Conservation (phyloP, 2,888 invertebrate species). For the Entomobrya multifasciata region DNA sequence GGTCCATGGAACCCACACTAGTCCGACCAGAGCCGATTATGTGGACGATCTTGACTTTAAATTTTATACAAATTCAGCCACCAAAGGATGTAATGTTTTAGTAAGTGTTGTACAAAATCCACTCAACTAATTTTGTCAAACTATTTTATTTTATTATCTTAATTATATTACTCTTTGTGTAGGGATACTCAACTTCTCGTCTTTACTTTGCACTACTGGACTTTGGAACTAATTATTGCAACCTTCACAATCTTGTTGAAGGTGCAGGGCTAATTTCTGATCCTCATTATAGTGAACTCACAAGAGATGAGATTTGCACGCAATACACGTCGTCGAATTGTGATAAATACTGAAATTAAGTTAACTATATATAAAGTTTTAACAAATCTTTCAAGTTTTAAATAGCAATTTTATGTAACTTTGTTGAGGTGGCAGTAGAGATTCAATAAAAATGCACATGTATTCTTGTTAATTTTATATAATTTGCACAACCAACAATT, state of each 20-base stretch:
- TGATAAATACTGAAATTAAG: slow-evolving; percentile 80
- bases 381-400: no score
- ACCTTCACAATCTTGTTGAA: slow-evolving; percentile 80
- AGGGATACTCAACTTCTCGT: slow-evolving; percentile 80
- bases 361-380: no score
- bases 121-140: neutral
- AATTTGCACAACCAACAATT: no score
- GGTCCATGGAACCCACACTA: slow-evolving; percentile 79
- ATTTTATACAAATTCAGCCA: slow-evolving; percentile 76
- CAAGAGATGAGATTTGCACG: slow-evolving; percentile 80
- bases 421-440: no score
- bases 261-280: slow-evolving; percentile 79
- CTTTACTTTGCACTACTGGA: slow-evolving; percentile 80
- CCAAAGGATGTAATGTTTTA: slow-evolving; percentile 79
- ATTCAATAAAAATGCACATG: no score
- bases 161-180: no score
- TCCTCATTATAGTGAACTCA: slow-evolving; percentile 79
- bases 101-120: no score
- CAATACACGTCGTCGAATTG: slow-evolving; percentile 80
- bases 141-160: no score
- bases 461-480: no score
- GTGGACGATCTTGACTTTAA: slow-evolving; percentile 80
- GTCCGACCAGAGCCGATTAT: slow-evolving; percentile 78
- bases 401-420: no score
- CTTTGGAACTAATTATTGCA: slow-evolving; percentile 80